Evolutionary conservation across 2,797 vertebrate species (phyloP).

Genomic region (Euphonia xanthogaster): DNA sequence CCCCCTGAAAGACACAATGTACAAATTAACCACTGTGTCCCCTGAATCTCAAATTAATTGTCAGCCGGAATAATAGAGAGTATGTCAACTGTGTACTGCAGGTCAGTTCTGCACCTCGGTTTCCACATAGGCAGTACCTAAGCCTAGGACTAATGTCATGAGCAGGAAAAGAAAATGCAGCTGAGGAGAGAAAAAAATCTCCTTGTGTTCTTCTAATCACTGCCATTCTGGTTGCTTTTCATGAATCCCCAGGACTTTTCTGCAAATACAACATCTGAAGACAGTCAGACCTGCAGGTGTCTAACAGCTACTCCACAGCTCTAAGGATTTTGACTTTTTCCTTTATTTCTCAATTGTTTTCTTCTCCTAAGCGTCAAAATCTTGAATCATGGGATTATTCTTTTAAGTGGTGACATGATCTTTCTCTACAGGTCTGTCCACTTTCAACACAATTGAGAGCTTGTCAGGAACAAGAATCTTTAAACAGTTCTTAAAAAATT

Average conservation of each 20-base stretch:
- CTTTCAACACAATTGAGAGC: background rate
- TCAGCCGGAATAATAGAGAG: background rate
- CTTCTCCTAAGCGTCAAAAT: background rate
- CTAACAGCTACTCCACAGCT: background rate
- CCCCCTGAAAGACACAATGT: background rate
- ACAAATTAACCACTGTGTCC: background rate
- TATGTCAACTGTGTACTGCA: background rate
- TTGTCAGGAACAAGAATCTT: background rate
- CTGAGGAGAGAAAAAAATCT: background rate
- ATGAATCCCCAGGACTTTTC: background rate
- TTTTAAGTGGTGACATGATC: background rate
- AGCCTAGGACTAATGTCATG: background rate
- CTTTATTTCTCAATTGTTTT: background rate
- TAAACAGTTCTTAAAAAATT: constrained; percentile 21
- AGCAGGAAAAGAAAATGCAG: background rate
- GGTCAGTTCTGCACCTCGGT: background rate
- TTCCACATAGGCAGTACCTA: background rate
- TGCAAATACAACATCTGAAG: background rate
- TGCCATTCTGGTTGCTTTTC: background rate
- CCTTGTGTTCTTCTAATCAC: background rate
- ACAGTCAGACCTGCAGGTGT: background rate
- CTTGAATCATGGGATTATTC: background rate
- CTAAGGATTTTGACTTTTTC: background rate
- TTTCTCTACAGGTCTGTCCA: background rate
- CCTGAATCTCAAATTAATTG: background rate